Evolutionary conservation across 2,797 vertebrate genomes (phyloP).

Genomic region (Coranthus polyacanthus): DNA sequence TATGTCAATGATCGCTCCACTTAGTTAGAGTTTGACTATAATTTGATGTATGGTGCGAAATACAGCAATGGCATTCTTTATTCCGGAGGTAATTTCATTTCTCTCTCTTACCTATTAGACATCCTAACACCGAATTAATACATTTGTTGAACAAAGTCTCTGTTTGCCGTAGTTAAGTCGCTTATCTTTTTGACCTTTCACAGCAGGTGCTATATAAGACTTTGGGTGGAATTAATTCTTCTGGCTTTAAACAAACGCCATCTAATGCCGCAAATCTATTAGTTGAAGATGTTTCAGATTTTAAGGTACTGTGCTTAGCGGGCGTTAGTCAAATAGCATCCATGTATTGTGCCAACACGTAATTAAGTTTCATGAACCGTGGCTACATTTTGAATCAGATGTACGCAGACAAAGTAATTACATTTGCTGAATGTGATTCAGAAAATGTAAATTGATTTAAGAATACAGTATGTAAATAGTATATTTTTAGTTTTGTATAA

Average conservation of each 20-base stretch:
- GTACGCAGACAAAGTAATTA: slow-evolving; percentile 11
- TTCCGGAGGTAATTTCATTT: slow-evolving; percentile 3
- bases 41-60: slow-evolving; percentile 41
- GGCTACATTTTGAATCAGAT: slow-evolving; percentile 29
- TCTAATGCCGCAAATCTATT: slow-evolving; percentile 59
- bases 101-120: slow-evolving; percentile 29
- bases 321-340: slow-evolving; percentile 41
- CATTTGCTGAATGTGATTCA: slow-evolving; percentile 31
- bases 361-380: slow-evolving; percentile 55
- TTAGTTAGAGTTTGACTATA: slow-evolving; percentile 45
- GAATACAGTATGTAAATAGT: not conserved
- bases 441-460: slow-evolving; percentile 28
- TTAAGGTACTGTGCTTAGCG: too few relatives aligned
- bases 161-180: slow-evolving; percentile 50
- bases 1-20: slow-evolving; percentile 46
- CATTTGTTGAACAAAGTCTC: slow-evolving; percentile 38
- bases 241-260: slow-evolving; percentile 55
- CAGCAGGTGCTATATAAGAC: slow-evolving; percentile 44
- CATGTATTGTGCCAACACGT: slow-evolving; percentile 56
- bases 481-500: slow-evolving; percentile 16
- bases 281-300: slow-evolving; percentile 48
- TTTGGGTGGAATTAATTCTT: slow-evolving; percentile 53
- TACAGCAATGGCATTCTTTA: slow-evolving; percentile 1
- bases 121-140: slow-evolving; percentile 31
- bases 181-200: slow-evolving; percentile 69